These are phyloP conservation scores for Drosophila nigromelanica DNA, from an alignment of 1,140 invertebrate species.

Conservation along the genomic window DNA sequence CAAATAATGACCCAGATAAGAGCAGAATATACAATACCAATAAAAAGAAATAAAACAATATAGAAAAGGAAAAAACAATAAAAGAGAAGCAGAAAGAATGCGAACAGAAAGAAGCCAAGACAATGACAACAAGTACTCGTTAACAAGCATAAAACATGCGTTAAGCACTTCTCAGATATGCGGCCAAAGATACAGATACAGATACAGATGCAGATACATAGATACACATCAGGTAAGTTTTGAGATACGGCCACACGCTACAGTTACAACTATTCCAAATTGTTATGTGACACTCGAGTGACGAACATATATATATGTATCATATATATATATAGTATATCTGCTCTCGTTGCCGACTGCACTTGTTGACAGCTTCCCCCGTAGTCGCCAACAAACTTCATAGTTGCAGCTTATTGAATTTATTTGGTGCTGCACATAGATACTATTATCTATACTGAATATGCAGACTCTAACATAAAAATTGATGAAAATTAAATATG, in stretches of 20 bases:
- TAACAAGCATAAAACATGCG: conserved; percentile 46
- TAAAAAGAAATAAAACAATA: conserved; percentile 17
- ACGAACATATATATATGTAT: not conserved
- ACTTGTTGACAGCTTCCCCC: no score
- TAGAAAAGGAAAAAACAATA: not conserved
- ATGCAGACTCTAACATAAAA: no score
- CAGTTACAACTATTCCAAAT: conserved; percentile 28
- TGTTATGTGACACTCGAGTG: conserved; percentile 26
- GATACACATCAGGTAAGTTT: conserved; percentile 12
- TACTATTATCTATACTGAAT: no score
- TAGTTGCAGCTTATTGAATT: no score
- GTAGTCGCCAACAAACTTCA: no score
- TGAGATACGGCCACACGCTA: conserved; percentile 13
- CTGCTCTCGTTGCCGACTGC: no score
- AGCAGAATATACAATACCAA: conserved; percentile 58
- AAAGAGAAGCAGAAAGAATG: not conserved
- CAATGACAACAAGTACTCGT: conserved; percentile 27
- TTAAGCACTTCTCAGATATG: conserved; percentile 30
- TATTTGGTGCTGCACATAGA: no score
- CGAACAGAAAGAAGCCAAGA: conserved; percentile 29
- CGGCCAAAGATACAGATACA: conserved; percentile 12
- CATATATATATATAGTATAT: no score
- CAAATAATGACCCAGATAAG: conserved; percentile 62
- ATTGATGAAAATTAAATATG: no score
- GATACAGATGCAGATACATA: conserved; percentile 8